These are phyloP conservation scores for Cerastis rubricosa DNA, from an alignment of 2,888 invertebrate genomes.

Conservation along the genomic window DNA sequence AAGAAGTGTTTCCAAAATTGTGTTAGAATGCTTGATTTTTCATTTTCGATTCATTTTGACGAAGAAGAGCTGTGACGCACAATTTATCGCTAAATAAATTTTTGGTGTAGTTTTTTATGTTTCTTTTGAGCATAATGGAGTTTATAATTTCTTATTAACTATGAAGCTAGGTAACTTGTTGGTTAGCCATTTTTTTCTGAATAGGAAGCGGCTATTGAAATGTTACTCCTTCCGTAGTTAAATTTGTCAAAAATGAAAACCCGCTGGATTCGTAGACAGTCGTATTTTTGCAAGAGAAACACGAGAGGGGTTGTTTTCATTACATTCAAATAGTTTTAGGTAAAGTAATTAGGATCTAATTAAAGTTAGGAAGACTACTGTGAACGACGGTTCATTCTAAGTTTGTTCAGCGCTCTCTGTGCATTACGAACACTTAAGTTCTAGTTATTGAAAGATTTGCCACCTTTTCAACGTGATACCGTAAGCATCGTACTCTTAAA, in stretches of 20 bases:
- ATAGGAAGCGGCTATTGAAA: background rate
- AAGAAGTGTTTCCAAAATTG: background rate
- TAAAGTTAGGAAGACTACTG: background rate
- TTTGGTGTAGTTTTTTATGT: background rate
- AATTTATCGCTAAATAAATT: slow-evolving; percentile 4
- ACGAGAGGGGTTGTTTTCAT: background rate
- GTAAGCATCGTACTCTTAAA: background rate
- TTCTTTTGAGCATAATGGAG: background rate
- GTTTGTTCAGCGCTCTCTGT: background rate
- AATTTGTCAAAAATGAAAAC: background rate
- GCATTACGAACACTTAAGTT: background rate
- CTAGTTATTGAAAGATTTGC: no score
- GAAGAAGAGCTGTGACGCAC: background rate
- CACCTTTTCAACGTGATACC: background rate
- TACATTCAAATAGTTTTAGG: background rate
- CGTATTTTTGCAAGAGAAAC: background rate
- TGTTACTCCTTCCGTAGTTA: background rate
- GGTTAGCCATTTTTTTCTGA: background rate
- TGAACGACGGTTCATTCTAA: background rate
- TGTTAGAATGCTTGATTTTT: background rate
- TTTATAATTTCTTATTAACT: background rate
- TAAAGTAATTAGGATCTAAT: background rate
- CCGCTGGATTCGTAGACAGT: background rate
- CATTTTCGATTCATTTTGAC: slow-evolving; percentile 1
- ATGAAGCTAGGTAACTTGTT: background rate